phyloP scores from a whole-genome alignment of 2,113 vertebrate species.

The Salvelinus fontinalis region DNA sequence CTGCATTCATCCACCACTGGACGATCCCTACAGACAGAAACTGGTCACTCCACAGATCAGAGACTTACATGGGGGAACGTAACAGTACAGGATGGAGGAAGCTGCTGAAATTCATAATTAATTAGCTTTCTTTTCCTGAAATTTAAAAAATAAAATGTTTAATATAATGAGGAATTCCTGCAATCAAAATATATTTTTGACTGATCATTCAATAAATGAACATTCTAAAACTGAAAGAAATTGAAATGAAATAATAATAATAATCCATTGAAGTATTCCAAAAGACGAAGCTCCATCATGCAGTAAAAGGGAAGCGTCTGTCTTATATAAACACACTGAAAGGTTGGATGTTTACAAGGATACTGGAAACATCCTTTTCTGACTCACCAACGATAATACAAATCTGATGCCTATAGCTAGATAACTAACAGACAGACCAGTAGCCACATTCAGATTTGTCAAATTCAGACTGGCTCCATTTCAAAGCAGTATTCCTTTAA shows the following conservation, averaged over 20 bases:
- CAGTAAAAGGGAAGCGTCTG: too few species aligned
- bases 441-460: constrained; percentile 52
- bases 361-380: too few species aligned
- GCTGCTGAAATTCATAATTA: neutral
- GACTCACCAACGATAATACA: neutral
- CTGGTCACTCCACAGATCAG: constrained; percentile 54
- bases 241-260: too few species aligned
- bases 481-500: constrained; percentile 53
- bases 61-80: constrained; percentile 16
- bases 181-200: neutral
- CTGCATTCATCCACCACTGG: constrained; percentile 29
- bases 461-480: constrained; percentile 67
- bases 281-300: too few species aligned
- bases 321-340: too few species aligned
- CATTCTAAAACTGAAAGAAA: too few species aligned
- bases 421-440: constrained; percentile 6
- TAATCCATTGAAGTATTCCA: too few species aligned
- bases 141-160: neutral
- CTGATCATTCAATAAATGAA: neutral
- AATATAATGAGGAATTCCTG: neutral
- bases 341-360: too few species aligned
- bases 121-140: neutral
- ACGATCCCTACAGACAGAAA: constrained; percentile 46
- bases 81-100: constrained; percentile 39
- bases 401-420: neutral